A percentile compares a stretch with the other conserved stretches of the same genome.
phyloP scores from a whole-genome alignment of 2,113 vertebrate species.

The Suricata suricatta region DNA sequence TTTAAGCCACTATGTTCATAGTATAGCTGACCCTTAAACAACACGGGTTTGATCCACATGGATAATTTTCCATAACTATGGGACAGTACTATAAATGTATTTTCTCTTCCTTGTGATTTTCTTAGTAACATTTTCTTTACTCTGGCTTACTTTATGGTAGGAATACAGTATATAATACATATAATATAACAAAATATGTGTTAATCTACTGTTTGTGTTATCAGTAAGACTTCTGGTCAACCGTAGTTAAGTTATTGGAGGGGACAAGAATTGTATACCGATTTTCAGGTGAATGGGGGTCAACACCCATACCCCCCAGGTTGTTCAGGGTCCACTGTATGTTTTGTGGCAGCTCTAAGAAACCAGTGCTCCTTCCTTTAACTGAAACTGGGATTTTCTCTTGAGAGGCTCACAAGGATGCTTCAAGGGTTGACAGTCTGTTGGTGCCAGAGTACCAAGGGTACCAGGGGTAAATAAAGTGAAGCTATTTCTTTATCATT shows the following conservation, averaged over 20 bases:
- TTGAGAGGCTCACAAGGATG: neutral
- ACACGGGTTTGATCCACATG: neutral
- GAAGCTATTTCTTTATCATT: neutral
- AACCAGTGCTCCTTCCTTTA: neutral
- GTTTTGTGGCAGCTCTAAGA: neutral
- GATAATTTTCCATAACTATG: neutral
- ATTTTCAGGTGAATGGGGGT: neutral
- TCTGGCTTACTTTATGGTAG: neutral
- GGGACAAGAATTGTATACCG: neutral
- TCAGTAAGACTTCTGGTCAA: neutral
- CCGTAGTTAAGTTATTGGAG: neutral
- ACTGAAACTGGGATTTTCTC: neutral
- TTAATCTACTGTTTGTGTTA: neutral
- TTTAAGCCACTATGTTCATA: neutral
- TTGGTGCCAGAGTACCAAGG: neutral
- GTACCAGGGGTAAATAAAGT: neutral
- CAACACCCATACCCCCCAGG: neutral
- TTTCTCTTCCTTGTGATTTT: neutral
- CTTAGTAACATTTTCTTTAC: neutral
- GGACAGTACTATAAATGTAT: neutral
- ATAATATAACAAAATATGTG: neutral
- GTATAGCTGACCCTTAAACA: neutral
- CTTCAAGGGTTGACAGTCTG: neutral
- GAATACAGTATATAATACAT: neutral
- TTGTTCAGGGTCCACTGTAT: neutral